These are phyloP conservation scores for Zaprionus nigranus DNA, from an alignment of 1,140 invertebrate species.

Conservation along the genomic window DNA sequence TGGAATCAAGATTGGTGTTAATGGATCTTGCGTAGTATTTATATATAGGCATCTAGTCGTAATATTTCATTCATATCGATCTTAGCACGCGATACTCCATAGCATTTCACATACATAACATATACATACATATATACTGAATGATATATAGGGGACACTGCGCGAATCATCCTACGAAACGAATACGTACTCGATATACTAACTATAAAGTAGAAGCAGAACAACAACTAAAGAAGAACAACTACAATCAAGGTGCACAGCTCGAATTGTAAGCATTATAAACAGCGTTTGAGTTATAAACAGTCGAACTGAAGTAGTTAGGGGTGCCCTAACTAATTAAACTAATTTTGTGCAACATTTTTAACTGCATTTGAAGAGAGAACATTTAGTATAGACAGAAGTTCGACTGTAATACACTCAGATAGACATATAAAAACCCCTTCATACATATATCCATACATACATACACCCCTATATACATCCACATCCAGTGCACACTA, in stretches of 20 bases:
- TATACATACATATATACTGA: conserved; percentile 12
- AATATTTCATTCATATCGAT: conserved; percentile 77
- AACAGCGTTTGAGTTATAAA: conserved; percentile 49
- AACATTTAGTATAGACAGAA: not conserved
- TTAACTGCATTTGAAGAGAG: too few relatives aligned
- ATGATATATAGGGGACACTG: conserved; percentile 4
- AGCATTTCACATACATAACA: conserved; percentile 29
- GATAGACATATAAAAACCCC: too few relatives aligned
- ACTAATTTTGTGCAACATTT: conserved; percentile 3
- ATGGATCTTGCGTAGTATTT: conserved; percentile 57
- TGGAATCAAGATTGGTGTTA: conserved; percentile 6
- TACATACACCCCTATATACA: conserved; percentile 25
- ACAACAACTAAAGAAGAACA: conserved; percentile 8
- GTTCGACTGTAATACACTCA: conserved; percentile 2
- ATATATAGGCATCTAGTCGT: conserved; percentile 73
- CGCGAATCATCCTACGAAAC: conserved; percentile 26
- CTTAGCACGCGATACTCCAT: conserved; percentile 41
- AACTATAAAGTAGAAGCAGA: conserved; percentile 23
- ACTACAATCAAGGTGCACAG: conserved; percentile 47
- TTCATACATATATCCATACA: conserved; percentile 29
- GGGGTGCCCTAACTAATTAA: not conserved
- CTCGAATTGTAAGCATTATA: conserved; percentile 52
- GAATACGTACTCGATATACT: conserved; percentile 54
- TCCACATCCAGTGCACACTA: conserved; percentile 36
- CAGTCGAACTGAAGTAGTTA: conserved; percentile 4